Percentiles rank a stretch among this genome's conserved stretches.
Conservation (phyloP, 2,797 vertebrate genomes). For the Salmo trutta region DNA sequence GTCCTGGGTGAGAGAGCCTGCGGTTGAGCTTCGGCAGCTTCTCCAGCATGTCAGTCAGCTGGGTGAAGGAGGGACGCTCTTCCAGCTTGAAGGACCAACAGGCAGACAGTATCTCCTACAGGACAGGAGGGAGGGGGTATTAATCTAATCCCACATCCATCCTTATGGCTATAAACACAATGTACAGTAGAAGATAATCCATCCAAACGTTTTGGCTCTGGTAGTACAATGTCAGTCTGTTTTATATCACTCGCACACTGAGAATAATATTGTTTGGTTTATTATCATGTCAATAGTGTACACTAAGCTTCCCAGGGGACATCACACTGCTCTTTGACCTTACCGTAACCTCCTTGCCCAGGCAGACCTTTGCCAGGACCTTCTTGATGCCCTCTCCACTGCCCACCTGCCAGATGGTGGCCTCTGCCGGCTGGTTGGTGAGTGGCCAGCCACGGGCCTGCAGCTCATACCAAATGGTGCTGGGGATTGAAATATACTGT, state of each 20-base stretch:
- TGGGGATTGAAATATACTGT: slow-evolving; percentile 44
- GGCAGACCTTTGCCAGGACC: slow-evolving; percentile 78
- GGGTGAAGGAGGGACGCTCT: slow-evolving; percentile 84
- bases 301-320: neutral
- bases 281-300: neutral
- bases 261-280: neutral
- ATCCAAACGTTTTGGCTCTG: neutral
- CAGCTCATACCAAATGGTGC: slow-evolving; percentile 94
- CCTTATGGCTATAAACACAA: neutral
- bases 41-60: slow-evolving; percentile 89
- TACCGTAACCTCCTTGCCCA: slow-evolving; percentile 92
- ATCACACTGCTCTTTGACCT: slow-evolving; percentile 48
- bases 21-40: slow-evolving; percentile 93
- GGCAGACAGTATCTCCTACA: slow-evolving; percentile 88
- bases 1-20: slow-evolving; percentile 91
- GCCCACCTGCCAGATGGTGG: slow-evolving; percentile 91
- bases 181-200: neutral
- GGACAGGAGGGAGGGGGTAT: slow-evolving; percentile 48
- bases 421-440: slow-evolving; percentile 83
- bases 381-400: slow-evolving; percentile 85
- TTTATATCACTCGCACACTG: neutral
- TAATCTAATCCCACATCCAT: neutral
- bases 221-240: neutral
- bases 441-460: slow-evolving; percentile 91
- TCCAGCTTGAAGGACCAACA: slow-evolving; percentile 84